Evolutionary conservation across 2,113 vertebrate species (phyloP).

Genomic region (Aegithalos caudatus): DNA sequence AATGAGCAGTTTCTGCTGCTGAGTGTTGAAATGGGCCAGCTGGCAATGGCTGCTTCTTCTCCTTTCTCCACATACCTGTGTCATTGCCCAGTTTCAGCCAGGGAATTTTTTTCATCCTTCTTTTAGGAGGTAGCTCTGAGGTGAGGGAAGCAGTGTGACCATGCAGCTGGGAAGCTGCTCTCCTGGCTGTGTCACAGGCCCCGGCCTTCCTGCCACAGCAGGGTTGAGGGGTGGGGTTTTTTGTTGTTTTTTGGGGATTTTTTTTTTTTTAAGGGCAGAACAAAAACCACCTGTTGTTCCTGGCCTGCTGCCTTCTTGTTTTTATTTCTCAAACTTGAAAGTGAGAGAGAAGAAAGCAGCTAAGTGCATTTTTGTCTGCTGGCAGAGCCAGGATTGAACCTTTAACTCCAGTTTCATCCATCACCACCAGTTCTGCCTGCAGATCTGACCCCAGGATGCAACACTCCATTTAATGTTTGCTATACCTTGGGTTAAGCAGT

Average conservation of each 20-base stretch:
- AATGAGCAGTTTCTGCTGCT: neutral
- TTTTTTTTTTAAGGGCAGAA: neutral
- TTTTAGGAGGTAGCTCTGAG: neutral
- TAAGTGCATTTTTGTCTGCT: neutral
- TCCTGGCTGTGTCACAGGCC: neutral
- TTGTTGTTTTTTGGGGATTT: too few species aligned
- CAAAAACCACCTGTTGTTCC: neutral
- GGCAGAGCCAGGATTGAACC: neutral
- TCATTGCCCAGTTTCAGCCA: fast-evolving
- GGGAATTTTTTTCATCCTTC: neutral
- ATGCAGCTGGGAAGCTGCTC: neutral
- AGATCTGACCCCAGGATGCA: neutral
- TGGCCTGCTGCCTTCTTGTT: neutral
- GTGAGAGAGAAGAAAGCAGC: neutral
- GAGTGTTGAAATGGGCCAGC: neutral
- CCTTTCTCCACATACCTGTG: neutral
- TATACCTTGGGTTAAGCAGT: neutral
- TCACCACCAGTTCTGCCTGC: neutral
- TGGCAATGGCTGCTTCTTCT: neutral
- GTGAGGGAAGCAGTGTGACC: neutral
- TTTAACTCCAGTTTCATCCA: neutral
- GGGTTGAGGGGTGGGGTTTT: neutral
- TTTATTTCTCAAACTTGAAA: neutral
- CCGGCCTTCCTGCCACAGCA: neutral
- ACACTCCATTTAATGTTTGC: neutral